phyloP scores from a whole-genome alignment of 2,113 vertebrate species.

The Protobothrops flavoviridis region DNA sequence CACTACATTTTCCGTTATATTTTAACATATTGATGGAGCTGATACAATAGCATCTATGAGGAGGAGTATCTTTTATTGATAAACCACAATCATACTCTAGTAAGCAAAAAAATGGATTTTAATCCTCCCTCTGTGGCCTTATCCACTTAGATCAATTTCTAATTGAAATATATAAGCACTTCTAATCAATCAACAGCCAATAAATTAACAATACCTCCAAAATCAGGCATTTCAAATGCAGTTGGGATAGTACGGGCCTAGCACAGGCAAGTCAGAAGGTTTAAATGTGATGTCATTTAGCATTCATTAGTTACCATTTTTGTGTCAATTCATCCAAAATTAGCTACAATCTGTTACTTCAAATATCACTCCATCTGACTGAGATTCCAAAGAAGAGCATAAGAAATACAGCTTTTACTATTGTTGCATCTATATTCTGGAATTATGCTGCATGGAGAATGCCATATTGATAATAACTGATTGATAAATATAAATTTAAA shows the following conservation, averaged over 20 bases:
- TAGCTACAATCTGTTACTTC: not conserved
- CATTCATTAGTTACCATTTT: not conserved
- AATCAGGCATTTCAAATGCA: not conserved
- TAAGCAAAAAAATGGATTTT: not conserved
- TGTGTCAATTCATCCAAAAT: not conserved
- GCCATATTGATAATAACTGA: not conserved
- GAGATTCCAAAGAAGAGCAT: not conserved
- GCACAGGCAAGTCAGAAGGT: not conserved
- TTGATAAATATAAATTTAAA: not conserved
- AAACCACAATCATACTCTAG: not conserved
- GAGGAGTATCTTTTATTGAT: not conserved
- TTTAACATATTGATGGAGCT: not conserved
- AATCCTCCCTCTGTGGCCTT: not conserved
- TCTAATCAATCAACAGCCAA: not conserved
- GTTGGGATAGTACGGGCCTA: not conserved
- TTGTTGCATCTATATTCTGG: not conserved
- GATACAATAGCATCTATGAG: not conserved
- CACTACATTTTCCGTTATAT: not conserved
- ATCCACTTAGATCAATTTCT: not conserved
- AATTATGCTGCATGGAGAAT: not conserved
- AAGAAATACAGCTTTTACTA: not conserved
- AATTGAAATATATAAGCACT: not conserved
- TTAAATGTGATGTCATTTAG: not conserved
- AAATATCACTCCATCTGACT: not conserved
- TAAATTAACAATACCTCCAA: not conserved